Conservation (phyloP, 1,140 invertebrate genomes). For the Caenorhabditis briggsae region DNA sequence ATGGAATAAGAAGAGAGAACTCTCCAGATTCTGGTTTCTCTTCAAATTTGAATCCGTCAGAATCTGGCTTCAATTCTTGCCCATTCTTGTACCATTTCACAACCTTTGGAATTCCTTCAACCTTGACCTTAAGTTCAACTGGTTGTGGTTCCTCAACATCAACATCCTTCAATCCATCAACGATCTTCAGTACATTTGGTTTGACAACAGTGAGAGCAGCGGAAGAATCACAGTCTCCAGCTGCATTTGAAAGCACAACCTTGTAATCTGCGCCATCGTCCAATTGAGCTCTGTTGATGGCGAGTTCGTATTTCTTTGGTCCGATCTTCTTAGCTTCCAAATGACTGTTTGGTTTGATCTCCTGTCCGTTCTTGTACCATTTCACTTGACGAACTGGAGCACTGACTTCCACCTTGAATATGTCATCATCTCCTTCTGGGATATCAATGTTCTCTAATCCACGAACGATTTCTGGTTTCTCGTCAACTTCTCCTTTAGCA, state of each 20-base stretch:
- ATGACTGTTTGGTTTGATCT: constrained; percentile 71
- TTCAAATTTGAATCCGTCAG: constrained; percentile 82
- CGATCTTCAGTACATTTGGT: constrained; percentile 72
- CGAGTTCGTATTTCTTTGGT: constrained; percentile 77
- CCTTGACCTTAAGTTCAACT: constrained; percentile 66
- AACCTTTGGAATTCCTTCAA: constrained; percentile 71
- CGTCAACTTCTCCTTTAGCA: constrained; percentile 77
- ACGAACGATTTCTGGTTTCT: constrained; percentile 75
- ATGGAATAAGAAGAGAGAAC: constrained; percentile 71
- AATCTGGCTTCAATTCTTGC: constrained; percentile 84
- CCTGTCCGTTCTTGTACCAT: constrained; percentile 76
- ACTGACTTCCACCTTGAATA: constrained; percentile 81
- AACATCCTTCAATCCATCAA: constrained; percentile 73
- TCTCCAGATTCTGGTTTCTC: constrained; percentile 71
- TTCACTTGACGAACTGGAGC: constrained; percentile 73
- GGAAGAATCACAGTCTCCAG: constrained; percentile 74
- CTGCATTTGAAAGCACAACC: constrained; percentile 74
- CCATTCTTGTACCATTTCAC: constrained; percentile 82
- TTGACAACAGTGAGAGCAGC: constrained; percentile 72
- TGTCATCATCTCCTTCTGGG: constrained; percentile 85
- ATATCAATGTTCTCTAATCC: constrained; percentile 78
- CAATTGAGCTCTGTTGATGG: constrained; percentile 70
- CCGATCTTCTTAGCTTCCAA: constrained; percentile 71
- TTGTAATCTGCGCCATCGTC: constrained; percentile 76
- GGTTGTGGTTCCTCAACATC: constrained; percentile 75